Evolutionary conservation across 1,140 invertebrate genomes (phyloP), one percentile per base, ranked within the genome.

Genomic region (Propsilocerus akamusi): DNA sequence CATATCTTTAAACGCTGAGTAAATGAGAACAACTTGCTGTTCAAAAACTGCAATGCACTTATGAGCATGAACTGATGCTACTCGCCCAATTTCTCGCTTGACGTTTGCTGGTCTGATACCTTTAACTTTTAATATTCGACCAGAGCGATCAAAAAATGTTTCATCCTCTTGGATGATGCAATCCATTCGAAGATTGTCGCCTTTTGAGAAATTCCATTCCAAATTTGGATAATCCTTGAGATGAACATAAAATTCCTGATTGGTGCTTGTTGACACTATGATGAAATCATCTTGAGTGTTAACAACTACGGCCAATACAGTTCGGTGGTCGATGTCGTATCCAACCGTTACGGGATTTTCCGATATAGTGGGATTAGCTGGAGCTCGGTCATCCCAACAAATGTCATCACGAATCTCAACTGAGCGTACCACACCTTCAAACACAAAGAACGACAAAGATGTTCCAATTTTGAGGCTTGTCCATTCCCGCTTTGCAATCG

Each of bases 131-230:
- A 64, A n/a, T 11, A 62, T 59, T 30, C 62, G 59, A 5, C 59
- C 59, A 14, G 54, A 54, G n/a, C 54, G 52, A 53, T 63, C 60
- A 5, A 56, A 55, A 22, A 52, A 61, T 1, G 46, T 49, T 5
- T 59, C 55, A 48, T 63, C 57, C 28, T 55, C 49, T 48, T 63
- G 57, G 8, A 64, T 52, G 12, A 54, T 54, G 41, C 62, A 65
- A 46, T 51, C 49, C 6, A 64, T 47, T 41, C 34, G 28, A 2
- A 64, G 54, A 17, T 53, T 48, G 46, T 64, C 62, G 5, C 60
- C 58, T 14, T 34, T 49, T 14, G 28, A 8, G n/a, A 30, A 30
- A 11, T 11, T 30, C 28, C 28, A 30, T 30, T 30, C 2, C n/a
- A n/a, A n/a, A n/a, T n/a, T n/a, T n/a, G n/a, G 28, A 30, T 30